Base-by-base conservation (phyloP, 2,113 vertebrate species). In the Cyphomyrus discorhynchus region DNA sequence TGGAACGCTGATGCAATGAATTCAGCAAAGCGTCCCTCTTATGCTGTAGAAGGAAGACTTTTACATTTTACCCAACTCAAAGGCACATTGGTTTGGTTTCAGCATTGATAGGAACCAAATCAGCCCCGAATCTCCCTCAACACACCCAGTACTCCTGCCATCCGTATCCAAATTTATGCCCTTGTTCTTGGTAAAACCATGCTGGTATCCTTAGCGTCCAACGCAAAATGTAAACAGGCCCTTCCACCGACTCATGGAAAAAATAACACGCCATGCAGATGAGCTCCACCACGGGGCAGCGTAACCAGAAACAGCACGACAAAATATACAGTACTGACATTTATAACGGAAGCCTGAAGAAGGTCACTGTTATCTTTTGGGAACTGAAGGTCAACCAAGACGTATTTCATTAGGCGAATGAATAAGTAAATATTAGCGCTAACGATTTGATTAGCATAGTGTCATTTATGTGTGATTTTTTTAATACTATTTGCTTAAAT, bases 291-390 rank as follows among this genome's bases (percentile, higher is more conserved):
- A 17, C 19, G 11, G 39, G 19, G 8, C 77, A 21, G 88, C 9
- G 1, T 84, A 83, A 89, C 52, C 42, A 50, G 77, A 21, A 53
- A 39, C 47, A 15, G 58, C 21, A 80, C 46, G 21, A 89, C 89
- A 58, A 89, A 89, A 89, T 89, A 89, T 89, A 89, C 89, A 89
- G 89, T 89, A 85, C 13, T 89, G 89, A 89, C 89, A 89, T 89
- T 89, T 89, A 89, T 84, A 45, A 85, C 46, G 80, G 80, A 84
- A 45, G 52, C 24, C 77, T 47, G 50, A 89, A 85, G 89, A 89
- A 89, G 77, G 89, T 89, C 80, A 50, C 50, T 62, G 19, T 46
- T 89, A 58, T 89, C 89, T 89, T 84, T 85, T 11, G 89, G 89
- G 89, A 89, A 89, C 49, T 89, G 52, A 89, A 89, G 89, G 89